phyloP scores from a whole-genome alignment of 1,140 invertebrate species.

The Choristoneura fumiferana region DNA sequence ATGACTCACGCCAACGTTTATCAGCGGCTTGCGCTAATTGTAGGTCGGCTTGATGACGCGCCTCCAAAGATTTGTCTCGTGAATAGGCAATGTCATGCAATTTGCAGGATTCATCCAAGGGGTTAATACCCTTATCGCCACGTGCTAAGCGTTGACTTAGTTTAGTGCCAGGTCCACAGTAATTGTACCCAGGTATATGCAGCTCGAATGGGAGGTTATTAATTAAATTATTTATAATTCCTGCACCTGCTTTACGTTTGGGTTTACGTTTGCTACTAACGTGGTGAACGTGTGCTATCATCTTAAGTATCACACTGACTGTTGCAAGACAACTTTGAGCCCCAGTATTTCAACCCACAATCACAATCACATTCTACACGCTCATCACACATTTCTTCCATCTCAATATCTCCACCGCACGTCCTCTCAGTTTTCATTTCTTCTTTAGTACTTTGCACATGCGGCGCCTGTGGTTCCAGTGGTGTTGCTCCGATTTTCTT shows the following conservation, averaged over 20 bases:
- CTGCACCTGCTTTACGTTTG: not conserved
- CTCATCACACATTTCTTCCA: too few species aligned
- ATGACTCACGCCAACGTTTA: not conserved
- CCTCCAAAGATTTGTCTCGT: not conserved
- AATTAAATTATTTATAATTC: not conserved
- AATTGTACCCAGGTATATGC: not conserved
- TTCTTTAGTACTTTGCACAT: too few species aligned
- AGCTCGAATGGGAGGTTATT: not conserved
- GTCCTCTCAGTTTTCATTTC: too few species aligned
- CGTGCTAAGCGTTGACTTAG: not conserved
- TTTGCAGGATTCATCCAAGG: not conserved
- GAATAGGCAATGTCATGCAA: conserved; percentile 1
- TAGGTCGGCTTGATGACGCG: not conserved
- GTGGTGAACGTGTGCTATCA: not conserved
- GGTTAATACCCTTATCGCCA: not conserved
- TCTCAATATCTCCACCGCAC: too few species aligned
- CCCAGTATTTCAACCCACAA: too few species aligned
- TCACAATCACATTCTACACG: too few species aligned
- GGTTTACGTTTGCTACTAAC: not conserved
- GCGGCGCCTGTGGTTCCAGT: too few species aligned
- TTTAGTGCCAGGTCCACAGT: not conserved
- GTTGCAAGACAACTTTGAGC: too few species aligned
- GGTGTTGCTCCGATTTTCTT: too few species aligned
- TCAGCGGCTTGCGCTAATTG: not conserved
- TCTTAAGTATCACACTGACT: not conserved